Evolutionary conservation across 2,113 vertebrate species (phyloP).

Genomic region (Syrmaticus mikado): DNA sequence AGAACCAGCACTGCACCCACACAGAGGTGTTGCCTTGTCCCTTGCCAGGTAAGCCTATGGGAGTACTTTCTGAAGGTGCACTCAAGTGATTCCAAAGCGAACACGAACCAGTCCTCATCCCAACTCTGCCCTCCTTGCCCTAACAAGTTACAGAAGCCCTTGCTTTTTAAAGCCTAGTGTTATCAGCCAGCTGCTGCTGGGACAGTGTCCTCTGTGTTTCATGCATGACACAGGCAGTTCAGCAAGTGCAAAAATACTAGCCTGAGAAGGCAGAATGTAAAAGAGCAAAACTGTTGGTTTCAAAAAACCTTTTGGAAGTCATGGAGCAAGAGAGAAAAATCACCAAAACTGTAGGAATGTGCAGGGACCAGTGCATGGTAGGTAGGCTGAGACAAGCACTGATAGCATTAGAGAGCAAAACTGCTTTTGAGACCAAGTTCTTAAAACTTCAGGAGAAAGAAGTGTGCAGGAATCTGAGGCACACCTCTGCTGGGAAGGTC

Average conservation of each 20-base stretch:
- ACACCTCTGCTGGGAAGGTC: not conserved
- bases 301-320: not conserved
- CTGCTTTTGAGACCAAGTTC: fast-evolving
- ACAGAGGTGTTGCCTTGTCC: not conserved
- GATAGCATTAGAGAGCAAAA: too few species aligned
- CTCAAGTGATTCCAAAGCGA: not conserved
- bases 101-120: not conserved
- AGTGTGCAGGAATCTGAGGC: not conserved
- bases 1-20: not conserved
- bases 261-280: not conserved
- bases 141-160: not conserved
- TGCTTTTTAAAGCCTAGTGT: not conserved
- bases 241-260: not conserved
- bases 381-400: not conserved
- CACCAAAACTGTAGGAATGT: not conserved
- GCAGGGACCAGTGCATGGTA: not conserved
- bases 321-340: not conserved
- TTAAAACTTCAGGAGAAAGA: not conserved
- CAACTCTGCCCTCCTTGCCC: not conserved
- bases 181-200: not conserved
- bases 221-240: not conserved
- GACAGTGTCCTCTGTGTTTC: not conserved
- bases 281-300: not conserved
- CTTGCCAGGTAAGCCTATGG: not conserved
- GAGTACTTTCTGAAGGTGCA: not conserved